A percentile compares a stretch with the other conserved stretches of the same genome.
These are phyloP conservation scores for Thunnus thynnus DNA, from an alignment of 2,113 vertebrate genomes.

Conservation along the genomic window DNA sequence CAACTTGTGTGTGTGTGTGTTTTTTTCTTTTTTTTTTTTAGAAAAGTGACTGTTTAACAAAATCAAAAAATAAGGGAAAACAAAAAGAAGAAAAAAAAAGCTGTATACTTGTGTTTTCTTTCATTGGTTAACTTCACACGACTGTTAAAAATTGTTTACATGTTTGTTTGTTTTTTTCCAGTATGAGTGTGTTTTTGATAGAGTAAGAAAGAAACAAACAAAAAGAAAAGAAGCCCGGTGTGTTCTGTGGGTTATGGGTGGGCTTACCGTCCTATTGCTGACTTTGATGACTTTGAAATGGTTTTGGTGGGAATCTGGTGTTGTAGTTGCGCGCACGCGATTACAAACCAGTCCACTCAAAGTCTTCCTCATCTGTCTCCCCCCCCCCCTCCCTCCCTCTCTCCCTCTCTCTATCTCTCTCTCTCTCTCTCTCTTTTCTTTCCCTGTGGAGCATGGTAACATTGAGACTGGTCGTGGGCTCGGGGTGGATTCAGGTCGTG, in stretches of 20 bases:
- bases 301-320: constrained; percentile 60
- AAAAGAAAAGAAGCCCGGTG: constrained; percentile 5
- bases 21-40: background rate
- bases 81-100: constrained; percentile 5
- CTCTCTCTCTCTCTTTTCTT: constrained; percentile 63
- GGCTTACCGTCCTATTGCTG: constrained; percentile 91
- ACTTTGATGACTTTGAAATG: constrained; percentile 76
- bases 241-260: constrained; percentile 21
- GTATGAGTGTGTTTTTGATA: constrained; percentile 43
- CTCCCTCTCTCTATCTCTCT: constrained; percentile 81
- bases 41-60: constrained; percentile 42
- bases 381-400: constrained; percentile 49
- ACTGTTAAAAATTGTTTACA: constrained; percentile 53
- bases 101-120: constrained; percentile 13
- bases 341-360: constrained; percentile 88
- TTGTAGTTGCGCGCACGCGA: constrained; percentile 91
- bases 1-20: background rate
- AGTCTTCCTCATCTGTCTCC: constrained; percentile 26
- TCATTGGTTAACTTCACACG: constrained; percentile 50
- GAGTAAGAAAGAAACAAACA: constrained; percentile 11
- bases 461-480: constrained; percentile 45
- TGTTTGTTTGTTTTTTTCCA: constrained; percentile 29
- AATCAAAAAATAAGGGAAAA: constrained; percentile 12
- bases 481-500: constrained; percentile 15
- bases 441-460: constrained; percentile 64